A percentile compares a stretch with the other conserved stretches of the same genome.
These are phyloP conservation scores for Cotesia congregata DNA, from an alignment of 2,888 invertebrate genomes.

Conservation along the genomic window DNA sequence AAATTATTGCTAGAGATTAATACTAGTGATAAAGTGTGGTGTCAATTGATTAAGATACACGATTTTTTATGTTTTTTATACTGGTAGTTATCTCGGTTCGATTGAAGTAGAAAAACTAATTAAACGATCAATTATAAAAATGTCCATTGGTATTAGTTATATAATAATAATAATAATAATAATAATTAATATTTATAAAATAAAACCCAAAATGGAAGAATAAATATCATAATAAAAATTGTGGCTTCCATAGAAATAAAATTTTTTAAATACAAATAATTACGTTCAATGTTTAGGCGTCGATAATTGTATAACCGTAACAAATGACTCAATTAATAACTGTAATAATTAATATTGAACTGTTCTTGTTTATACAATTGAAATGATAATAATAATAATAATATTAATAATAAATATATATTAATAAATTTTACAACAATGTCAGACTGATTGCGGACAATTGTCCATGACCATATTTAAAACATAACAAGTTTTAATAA, in stretches of 20 bases:
- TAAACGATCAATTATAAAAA: conserved; percentile 5
- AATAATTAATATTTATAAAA: neutral
- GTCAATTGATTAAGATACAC: conserved; percentile 13
- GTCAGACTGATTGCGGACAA: conserved; percentile 36
- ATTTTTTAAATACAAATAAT: conserved; percentile 17
- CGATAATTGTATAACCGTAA: neutral
- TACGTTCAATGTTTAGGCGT: conserved; percentile 26
- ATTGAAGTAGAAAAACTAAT: conserved; percentile 6
- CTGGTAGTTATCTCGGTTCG: conserved; percentile 11
- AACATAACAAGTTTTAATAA: conserved; percentile 8
- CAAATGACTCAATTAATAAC: neutral
- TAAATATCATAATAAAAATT: conserved; percentile 24
- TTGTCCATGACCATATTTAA: conserved; percentile 28
- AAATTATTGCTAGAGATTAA: neutral
- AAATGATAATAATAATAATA: conserved; percentile 3
- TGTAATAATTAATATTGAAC: neutral
- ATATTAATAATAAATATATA: neutral
- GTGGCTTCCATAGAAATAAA: conserved; percentile 39
- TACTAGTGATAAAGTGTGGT: neutral
- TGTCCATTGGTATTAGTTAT: neutral
- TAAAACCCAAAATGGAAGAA: conserved; percentile 3
- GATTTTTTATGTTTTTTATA: conserved; percentile 29
- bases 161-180: neutral
- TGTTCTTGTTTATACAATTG: neutral
- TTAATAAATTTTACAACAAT: conserved; percentile 19